Base-by-base conservation (phyloP, 2,113 vertebrate species). In the Percina caprodes region DNA sequence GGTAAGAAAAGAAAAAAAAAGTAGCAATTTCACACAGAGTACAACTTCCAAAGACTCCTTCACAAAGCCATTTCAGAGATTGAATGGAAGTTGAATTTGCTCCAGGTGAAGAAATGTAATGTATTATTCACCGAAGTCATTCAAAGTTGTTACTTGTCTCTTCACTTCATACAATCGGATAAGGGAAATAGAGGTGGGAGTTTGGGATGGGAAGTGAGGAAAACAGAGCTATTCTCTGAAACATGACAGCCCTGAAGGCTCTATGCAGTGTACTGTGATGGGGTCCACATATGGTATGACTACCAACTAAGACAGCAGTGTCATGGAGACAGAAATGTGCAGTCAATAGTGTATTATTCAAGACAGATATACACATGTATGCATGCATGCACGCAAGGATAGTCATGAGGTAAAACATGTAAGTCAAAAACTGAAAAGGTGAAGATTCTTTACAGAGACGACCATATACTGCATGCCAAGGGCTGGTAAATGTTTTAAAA, bases 111-210 rank as follows among this genome's bases (percentile, higher is more conserved):
- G 74, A 80, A 39, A 78, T 76, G 63, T 83, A 60, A 86, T 85
- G 79, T 78, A 86, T 90, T 87, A 88, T 91, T 92, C 85, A 87
- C 70, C 15, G 35, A 83, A 87, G 69, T 75, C 68, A 82, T 66
- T 74, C 58, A 59, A 79, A 82, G 59, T 52, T 82, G 63, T 51
- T 80, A 72, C 78, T 73, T 48, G 52, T 80, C 52, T 51, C 24
- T 77, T 83, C 60, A 33, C 26, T 79, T 89, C 70, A 42, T 60
- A 52, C 45, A 26, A 46, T 70, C 3, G 19, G 74, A 76, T 79
- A 51, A 83, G 63, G 19, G 65, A 51, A 63, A 56, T 42, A 26
- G 45, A 48, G 70, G 23, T 68, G 71, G 79, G 75, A 84, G 73
- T 80, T 71, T 68, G 60, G 79, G 76, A 77, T 14, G 48, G 45